Conservation (phyloP, 1,140 invertebrate species). For the Meloidogyne chitwoodi region DNA sequence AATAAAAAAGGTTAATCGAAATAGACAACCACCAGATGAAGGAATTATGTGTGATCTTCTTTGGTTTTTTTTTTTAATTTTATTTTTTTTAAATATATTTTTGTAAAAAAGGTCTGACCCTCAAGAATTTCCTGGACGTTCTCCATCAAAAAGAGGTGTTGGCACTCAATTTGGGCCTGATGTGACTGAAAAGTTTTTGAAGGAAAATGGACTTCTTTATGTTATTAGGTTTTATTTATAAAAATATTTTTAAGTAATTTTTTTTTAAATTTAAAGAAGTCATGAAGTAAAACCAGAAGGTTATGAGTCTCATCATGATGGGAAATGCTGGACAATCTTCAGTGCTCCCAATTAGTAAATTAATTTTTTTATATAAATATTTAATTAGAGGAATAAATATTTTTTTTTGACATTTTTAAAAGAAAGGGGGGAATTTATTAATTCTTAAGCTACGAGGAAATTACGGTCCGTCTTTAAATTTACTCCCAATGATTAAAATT, state of each 20-base stretch:
- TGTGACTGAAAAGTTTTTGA: constrained; percentile 77
- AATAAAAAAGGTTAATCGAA: constrained; percentile 79
- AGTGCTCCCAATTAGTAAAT: constrained; percentile 29
- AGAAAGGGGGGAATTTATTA: too few species aligned
- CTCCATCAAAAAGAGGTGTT: constrained; percentile 90
- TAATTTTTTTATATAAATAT: not conserved
- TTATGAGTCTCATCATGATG: constrained; percentile 87
- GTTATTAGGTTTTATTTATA: constrained; percentile 43
- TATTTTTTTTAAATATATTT: not conserved
- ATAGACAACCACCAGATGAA: constrained; percentile 88
- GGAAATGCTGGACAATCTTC: constrained; percentile 67
- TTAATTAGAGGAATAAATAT: too few species aligned
- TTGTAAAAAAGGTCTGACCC: constrained; percentile 86
- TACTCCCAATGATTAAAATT: too few species aligned
- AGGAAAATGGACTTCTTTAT: constrained; percentile 52
- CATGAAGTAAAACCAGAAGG: constrained; percentile 97
- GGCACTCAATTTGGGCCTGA: constrained; percentile 98
- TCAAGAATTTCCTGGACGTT: constrained; percentile 76
- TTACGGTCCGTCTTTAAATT: too few species aligned
- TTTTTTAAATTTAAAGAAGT: constrained; percentile 66
- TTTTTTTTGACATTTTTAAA: too few species aligned
- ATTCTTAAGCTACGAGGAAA: too few species aligned
- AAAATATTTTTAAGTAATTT: not conserved
- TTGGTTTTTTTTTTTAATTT: constrained; percentile 7
- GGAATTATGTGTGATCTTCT: constrained; percentile 86